Conservation (phyloP, 2,797 vertebrate species). For the Takifugu rubripes region DNA sequence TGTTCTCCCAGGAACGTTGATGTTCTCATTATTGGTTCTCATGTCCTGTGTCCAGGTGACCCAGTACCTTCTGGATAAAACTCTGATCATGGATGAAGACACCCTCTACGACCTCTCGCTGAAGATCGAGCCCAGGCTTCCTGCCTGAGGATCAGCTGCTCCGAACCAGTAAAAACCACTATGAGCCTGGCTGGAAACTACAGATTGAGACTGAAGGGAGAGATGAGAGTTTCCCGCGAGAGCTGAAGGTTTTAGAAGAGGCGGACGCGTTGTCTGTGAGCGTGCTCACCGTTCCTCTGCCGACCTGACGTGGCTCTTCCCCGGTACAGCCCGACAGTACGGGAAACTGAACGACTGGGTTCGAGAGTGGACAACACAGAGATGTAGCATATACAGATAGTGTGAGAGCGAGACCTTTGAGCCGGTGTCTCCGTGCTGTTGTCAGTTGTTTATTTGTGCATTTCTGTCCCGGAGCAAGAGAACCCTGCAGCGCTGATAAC, state of each 20-base stretch:
- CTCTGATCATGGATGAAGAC: constrained; percentile 93
- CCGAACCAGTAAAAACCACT: constrained; percentile 44
- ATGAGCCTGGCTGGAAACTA: constrained; percentile 27
- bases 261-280: constrained; percentile 9
- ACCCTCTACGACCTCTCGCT: constrained; percentile 93
- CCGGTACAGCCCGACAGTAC: constrained; percentile 33
- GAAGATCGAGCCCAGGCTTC: constrained; percentile 92
- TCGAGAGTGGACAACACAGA: constrained; percentile 45
- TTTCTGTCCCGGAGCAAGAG: constrained; percentile 42
- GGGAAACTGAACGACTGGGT: constrained; percentile 22
- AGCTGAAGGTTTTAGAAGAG: constrained; percentile 6
- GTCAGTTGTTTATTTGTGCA: constrained; percentile 53
- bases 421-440: constrained; percentile 55
- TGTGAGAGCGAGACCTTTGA: constrained; percentile 53
- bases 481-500: constrained; percentile 17
- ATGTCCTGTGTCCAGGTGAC: constrained; percentile 79
- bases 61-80: constrained; percentile 93
- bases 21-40: neutral
- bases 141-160: constrained; percentile 81
- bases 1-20: neutral
- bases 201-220: constrained; percentile 16
- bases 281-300: constrained; percentile 31
- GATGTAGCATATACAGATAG: constrained; percentile 80
- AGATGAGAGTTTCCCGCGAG: constrained; percentile 18
- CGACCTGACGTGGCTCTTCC: constrained; percentile 25